phyloP scores from a whole-genome alignment of 2,113 vertebrate species.

The Pelusios castaneus region DNA sequence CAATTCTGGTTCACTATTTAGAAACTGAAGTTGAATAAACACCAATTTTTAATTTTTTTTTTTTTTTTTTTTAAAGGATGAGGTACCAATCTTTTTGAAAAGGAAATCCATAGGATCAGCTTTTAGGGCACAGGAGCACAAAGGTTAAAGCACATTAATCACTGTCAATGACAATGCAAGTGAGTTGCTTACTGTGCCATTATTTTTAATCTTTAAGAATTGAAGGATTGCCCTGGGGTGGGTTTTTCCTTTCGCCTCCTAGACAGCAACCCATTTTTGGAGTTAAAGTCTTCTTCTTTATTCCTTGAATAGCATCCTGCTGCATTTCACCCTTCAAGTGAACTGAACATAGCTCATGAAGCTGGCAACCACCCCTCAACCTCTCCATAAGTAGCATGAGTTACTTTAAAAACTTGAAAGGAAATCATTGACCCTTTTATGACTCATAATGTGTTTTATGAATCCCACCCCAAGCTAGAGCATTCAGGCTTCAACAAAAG shows the following conservation, averaged over 20 bases:
- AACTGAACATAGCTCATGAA: background rate
- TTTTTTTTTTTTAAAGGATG: too few relatives aligned
- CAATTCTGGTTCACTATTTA: constrained; percentile 34
- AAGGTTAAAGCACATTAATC: constrained; percentile 62
- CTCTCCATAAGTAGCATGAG: background rate
- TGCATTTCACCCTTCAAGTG: constrained; percentile 24
- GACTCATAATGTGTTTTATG: constrained; percentile 45
- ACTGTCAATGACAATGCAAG: constrained; percentile 53
- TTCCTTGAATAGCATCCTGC: constrained; percentile 42
- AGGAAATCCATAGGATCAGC: constrained; percentile 41
- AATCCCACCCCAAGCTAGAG: constrained; percentile 23
- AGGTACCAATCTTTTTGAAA: constrained; percentile 55
- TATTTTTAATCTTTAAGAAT: constrained; percentile 73
- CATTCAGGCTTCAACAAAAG: constrained; percentile 61
- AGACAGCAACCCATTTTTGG: constrained; percentile 5
- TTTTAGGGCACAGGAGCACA: background rate
- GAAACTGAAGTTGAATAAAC: constrained; percentile 24
- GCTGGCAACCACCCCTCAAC: background rate
- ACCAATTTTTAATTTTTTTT: background rate
- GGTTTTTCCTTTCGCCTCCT: constrained; percentile 63
- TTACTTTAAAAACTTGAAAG: constrained; percentile 68
- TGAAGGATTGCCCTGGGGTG: constrained; percentile 42
- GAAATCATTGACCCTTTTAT: constrained; percentile 65
- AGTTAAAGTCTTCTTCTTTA: constrained; percentile 61
- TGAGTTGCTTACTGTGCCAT: constrained; percentile 69